Conservation (phyloP, 2,113 vertebrate species). For the Podocnemis expansa region DNA sequence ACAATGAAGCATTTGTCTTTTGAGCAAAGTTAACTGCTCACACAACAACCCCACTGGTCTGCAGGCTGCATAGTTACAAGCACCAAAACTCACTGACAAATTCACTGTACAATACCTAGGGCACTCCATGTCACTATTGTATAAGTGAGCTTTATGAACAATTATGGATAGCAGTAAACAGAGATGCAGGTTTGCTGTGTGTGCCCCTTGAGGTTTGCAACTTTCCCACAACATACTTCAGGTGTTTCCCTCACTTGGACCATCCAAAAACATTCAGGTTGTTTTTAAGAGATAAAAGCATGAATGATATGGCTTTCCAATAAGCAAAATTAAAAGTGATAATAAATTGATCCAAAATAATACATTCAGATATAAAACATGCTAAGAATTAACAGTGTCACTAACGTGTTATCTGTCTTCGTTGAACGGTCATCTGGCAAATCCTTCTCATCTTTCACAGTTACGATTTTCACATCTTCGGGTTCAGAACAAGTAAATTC, state of each 20-base stretch:
- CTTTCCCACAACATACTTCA: neutral
- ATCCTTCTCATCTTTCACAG: conserved; percentile 31
- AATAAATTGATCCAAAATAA: neutral
- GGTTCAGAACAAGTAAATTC: neutral
- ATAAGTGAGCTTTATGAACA: rapidly evolving
- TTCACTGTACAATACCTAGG: neutral
- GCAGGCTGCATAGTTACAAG: neutral
- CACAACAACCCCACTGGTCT: neutral
- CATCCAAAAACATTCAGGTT: rapidly evolving
- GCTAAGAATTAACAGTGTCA: neutral
- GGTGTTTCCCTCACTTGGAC: neutral
- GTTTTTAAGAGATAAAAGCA: neutral
- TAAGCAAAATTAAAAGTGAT: neutral
- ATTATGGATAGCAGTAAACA: neutral
- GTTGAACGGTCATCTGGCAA: rapidly evolving
- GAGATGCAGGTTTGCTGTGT: neutral
- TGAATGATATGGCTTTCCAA: neutral
- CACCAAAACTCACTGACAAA: neutral
- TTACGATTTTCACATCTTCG: neutral
- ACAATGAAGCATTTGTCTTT: neutral
- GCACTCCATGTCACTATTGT: neutral
- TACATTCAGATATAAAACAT: neutral
- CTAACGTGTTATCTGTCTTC: conserved; percentile 29
- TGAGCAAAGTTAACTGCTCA: neutral
- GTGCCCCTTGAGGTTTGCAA: neutral